A percentile compares a stretch with the other conserved stretches of the same genome.
These are phyloP conservation scores for Staurois parvus DNA, from an alignment of 2,797 vertebrate genomes.

Conservation along the genomic window DNA sequence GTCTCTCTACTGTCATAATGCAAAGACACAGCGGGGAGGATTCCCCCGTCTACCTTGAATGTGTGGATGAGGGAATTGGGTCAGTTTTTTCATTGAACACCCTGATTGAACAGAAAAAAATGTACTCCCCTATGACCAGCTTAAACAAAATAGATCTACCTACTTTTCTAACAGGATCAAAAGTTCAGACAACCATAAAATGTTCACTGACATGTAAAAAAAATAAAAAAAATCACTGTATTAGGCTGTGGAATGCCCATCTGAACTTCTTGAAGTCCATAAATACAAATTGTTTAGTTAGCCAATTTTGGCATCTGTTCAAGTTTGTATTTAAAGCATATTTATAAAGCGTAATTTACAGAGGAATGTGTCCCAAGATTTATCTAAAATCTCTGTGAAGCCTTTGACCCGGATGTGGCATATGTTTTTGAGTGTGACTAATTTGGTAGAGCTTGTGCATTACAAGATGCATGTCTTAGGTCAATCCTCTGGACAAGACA, in stretches of 20 bases:
- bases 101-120: too few relatives aligned
- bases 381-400: conserved; percentile 16
- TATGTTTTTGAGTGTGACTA: conserved; percentile 34
- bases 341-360: conserved; percentile 2
- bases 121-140: too few relatives aligned
- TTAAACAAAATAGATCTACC: too few relatives aligned
- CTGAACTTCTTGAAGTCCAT: background rate
- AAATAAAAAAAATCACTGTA: background rate
- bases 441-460: conserved; percentile 14
- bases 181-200: too few relatives aligned
- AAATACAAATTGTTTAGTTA: conserved; percentile 7
- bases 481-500: conserved; percentile 20
- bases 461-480: conserved; percentile 17
- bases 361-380: conserved; percentile 20
- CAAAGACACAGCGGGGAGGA: too few relatives aligned
- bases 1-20: too few relatives aligned
- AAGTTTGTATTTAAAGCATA: background rate
- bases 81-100: too few relatives aligned
- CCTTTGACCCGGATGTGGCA: conserved; percentile 19
- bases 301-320: background rate
- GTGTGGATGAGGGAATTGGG: too few relatives aligned
- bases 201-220: too few relatives aligned
- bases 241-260: background rate
- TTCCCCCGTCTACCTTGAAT: too few relatives aligned
- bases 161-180: too few relatives aligned